Evolutionary conservation across 2,888 invertebrate genomes (phyloP).

Genomic region (Tachina lurida): DNA sequence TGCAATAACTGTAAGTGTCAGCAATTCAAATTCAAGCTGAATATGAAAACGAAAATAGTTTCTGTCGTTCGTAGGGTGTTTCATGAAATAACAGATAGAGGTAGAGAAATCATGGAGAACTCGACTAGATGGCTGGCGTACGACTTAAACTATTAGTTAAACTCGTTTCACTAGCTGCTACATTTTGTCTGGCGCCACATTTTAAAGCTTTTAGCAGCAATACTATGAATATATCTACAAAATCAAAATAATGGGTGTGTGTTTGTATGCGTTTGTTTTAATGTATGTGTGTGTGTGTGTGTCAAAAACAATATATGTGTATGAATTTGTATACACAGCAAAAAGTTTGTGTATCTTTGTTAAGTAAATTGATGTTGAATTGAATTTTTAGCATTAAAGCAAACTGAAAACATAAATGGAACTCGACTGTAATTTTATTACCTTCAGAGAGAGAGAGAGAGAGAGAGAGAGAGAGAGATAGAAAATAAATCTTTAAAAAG

Average conservation of each 20-base stretch:
- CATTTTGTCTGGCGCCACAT: conserved; percentile 72
- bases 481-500: neutral
- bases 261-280: neutral
- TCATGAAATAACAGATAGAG: conserved; percentile 3
- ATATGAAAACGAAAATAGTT: neutral
- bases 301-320: neutral
- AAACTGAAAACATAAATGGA: conserved; percentile 56
- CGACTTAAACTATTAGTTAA: conserved; percentile 61
- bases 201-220: conserved; percentile 63
- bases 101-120: conserved; percentile 11
- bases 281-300: neutral
- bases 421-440: conserved; percentile 64
- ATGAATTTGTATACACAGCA: conserved; percentile 16
- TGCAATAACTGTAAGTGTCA: conserved; percentile 76
- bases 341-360: conserved; percentile 46
- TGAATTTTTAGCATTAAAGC: conserved; percentile 53
- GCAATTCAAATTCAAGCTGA: neutral
- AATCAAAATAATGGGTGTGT: conserved; percentile 44
- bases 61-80: neutral
- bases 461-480: neutral
- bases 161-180: conserved; percentile 60
- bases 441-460: conserved; percentile 27
- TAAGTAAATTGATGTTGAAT: conserved; percentile 67
- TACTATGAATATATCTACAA: conserved; percentile 49
- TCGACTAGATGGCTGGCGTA: conserved; percentile 51